These are phyloP conservation scores for Toxonevra muliebris DNA, from an alignment of 2,888 invertebrate species.

Conservation along the genomic window DNA sequence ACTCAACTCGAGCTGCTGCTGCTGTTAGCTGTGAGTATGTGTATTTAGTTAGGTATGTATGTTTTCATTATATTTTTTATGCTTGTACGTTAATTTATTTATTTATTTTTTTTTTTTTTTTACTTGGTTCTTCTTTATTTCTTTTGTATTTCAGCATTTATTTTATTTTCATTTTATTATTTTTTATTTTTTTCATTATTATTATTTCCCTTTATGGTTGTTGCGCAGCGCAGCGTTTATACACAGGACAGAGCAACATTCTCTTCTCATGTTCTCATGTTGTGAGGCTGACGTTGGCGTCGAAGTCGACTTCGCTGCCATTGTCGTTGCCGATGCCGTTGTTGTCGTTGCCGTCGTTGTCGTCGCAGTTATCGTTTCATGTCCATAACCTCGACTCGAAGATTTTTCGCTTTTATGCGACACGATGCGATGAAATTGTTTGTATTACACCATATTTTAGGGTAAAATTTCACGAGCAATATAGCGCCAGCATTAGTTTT, in stretches of 20 bases:
- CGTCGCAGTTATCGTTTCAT: conserved; percentile 12
- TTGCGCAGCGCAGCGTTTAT: conserved; percentile 30
- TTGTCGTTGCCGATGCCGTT: not conserved
- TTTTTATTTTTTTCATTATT: conserved; percentile 5
- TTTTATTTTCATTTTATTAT: too few relatives aligned
- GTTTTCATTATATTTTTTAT: conserved; percentile 5
- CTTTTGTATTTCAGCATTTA: not conserved
- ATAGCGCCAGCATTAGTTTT: conserved; percentile 46
- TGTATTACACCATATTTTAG: conserved; percentile 62
- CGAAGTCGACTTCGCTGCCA: not conserved
- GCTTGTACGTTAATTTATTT: not conserved
- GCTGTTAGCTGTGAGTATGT: not conserved
- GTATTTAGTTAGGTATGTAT: conserved; percentile 4
- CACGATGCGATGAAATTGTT: conserved; percentile 39
- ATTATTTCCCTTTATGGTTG: conserved; percentile 23
- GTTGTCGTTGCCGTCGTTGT: conserved; percentile 17
- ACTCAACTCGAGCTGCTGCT: not conserved
- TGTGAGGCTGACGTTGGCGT: not conserved
- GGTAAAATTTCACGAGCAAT: conserved; percentile 63
- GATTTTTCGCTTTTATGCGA: conserved; percentile 28
- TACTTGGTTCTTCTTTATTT: conserved; percentile 11
- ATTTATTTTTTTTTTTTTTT: conserved; percentile 19
- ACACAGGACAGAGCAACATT: too few relatives aligned
- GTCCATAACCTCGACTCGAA: conserved; percentile 32
- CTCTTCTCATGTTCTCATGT: not conserved